phyloP scores from a whole-genome alignment of 2,797 vertebrate species.

The Coracias cyanogaster region DNA sequence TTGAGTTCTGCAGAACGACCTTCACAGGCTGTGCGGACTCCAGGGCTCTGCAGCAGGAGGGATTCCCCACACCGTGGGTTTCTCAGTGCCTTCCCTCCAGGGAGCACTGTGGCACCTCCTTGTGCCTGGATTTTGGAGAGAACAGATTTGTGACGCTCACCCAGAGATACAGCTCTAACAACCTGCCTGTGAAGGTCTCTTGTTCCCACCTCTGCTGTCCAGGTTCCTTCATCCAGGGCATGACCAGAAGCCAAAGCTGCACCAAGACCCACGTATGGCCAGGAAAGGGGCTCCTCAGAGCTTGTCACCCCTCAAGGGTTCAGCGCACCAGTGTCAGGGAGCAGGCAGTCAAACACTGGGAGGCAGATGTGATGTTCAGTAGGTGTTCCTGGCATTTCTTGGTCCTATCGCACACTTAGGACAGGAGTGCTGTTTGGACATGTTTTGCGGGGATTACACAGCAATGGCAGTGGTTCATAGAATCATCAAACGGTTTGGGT shows the following conservation, averaged over 20 bases:
- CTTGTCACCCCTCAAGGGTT: fast-evolving
- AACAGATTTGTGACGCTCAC: neutral
- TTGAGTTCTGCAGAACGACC: neutral
- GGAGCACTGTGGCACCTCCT: neutral
- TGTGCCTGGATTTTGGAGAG: neutral
- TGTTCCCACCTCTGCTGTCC: neutral
- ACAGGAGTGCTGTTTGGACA: fast-evolving
- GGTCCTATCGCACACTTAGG: neutral
- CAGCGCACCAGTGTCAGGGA: fast-evolving
- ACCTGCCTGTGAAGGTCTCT: too few species aligned
- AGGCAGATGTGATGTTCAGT: fast-evolving
- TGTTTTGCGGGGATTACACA: neutral
- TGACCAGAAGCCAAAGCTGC: neutral
- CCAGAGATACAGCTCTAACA: neutral
- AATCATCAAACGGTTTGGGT: neutral
- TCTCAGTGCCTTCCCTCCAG: neutral
- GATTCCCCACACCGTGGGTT: neutral
- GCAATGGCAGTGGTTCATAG: neutral
- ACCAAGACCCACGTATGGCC: neutral
- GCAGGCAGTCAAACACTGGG: fast-evolving
- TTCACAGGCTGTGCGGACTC: neutral
- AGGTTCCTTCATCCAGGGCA: neutral
- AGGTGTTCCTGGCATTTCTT: neutral
- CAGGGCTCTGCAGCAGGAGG: neutral
- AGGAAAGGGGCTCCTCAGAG: neutral